Percentiles rank a stretch among this genome's conserved stretches.
These are phyloP conservation scores for Cancer borealis DNA, from an alignment of 2,888 invertebrate species.

Conservation along the genomic window DNA sequence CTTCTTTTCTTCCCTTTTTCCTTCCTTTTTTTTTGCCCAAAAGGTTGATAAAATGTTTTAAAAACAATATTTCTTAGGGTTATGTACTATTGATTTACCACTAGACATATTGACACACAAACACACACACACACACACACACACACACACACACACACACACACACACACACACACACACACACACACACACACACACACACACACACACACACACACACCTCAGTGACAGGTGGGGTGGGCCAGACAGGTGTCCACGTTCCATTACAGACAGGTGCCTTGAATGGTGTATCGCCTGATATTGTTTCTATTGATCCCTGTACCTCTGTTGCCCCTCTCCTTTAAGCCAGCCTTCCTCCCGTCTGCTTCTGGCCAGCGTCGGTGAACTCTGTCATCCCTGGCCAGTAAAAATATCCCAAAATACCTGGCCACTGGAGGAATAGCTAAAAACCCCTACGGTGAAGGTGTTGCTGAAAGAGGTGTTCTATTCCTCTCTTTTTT, in stretches of 20 bases:
- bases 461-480: background rate
- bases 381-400: background rate
- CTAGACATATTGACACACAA: background rate
- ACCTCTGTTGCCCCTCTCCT: conserved; percentile 13
- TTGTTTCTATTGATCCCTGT: conserved; percentile 5
- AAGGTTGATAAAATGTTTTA: background rate
- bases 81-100: background rate
- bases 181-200: background rate
- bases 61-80: background rate
- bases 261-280: conserved; percentile 23
- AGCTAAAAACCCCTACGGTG: background rate
- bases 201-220: background rate
- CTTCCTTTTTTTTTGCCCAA: background rate
- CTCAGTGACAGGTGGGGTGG: background rate
- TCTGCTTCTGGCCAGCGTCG: conserved; percentile 31
- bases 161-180: background rate
- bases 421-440: background rate
- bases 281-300: conserved; percentile 28
- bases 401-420: conserved; percentile 28
- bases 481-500: background rate
- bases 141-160: background rate
- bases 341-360: conserved; percentile 15
- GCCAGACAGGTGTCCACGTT: conserved; percentile 15
- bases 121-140: background rate
- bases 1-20: background rate